A percentile compares a stretch with the other conserved stretches of the same genome.
phyloP scores from a whole-genome alignment of 2,888 invertebrate genomes.

The Lasius platythorax region DNA sequence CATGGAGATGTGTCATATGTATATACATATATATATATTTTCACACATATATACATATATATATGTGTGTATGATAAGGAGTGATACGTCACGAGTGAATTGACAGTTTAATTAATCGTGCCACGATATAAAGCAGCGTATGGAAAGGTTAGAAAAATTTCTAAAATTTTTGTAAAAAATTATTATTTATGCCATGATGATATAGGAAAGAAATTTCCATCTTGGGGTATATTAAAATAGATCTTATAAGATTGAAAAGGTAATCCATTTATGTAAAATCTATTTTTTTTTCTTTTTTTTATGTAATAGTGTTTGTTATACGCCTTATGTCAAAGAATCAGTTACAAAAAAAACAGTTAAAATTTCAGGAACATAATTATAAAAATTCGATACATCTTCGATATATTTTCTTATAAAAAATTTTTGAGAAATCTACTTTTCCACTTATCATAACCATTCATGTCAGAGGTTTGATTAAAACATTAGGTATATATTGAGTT shows the following conservation, averaged over 20 bases:
- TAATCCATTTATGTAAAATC: background rate
- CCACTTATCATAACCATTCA: background rate
- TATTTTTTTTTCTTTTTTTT: background rate
- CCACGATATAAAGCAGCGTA: conserved; percentile 41
- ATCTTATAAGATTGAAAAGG: conserved; percentile 31
- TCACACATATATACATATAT: background rate
- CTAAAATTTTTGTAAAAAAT: conserved; percentile 34
- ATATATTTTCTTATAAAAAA: background rate
- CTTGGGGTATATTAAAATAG: conserved; percentile 65
- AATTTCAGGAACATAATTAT: conserved; percentile 39
- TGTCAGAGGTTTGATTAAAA: background rate
- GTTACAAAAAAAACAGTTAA: background rate
- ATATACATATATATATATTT: background rate
- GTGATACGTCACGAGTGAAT: conserved; percentile 59
- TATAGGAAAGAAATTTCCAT: conserved; percentile 51
- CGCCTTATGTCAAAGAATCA: background rate
- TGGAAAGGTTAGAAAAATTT: conserved; percentile 48
- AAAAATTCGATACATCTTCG: conserved; percentile 16
- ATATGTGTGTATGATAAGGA: conserved; percentile 21
- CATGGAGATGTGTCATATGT: background rate
- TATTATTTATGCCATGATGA: conserved; percentile 54
- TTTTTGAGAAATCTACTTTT: background rate
- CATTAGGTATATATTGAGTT: background rate
- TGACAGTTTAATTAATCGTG: conserved; percentile 68
- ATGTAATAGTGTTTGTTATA: background rate